These are phyloP conservation scores for Platycercus adscitus DNA, from an alignment of 2,113 vertebrate genomes.

Conservation along the genomic window DNA sequence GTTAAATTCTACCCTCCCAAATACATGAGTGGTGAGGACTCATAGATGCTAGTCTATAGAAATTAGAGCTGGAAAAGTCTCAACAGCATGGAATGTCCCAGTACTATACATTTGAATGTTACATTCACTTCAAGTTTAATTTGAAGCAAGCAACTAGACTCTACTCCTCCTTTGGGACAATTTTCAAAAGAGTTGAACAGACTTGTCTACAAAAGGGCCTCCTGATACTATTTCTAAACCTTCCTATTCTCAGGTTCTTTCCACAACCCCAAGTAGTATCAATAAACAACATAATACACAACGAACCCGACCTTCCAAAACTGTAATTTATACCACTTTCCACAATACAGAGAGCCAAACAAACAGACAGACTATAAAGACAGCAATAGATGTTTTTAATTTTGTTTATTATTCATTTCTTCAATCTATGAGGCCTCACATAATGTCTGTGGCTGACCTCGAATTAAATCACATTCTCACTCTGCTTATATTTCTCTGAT, in stretches of 20 bases:
- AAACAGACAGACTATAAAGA: neutral
- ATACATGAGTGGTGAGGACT: neutral
- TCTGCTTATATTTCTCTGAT: neutral
- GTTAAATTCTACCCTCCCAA: neutral
- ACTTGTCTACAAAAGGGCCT: neutral
- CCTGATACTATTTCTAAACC: neutral
- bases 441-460: slow-evolving; percentile 15
- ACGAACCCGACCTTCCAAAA: neutral
- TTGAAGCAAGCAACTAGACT: neutral
- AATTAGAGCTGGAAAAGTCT: neutral
- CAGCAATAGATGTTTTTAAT: neutral
- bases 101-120: neutral
- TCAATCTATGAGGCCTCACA: neutral
- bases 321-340: neutral
- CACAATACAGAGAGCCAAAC: neutral
- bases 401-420: slow-evolving; percentile 42
- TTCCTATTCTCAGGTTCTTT: neutral
- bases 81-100: neutral
- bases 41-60: neutral
- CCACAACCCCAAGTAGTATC: neutral
- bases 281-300: neutral
- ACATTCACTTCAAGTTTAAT: neutral
- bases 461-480: slow-evolving; percentile 22
- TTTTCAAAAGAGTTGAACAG: neutral
- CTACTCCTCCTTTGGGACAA: neutral